Conservation (phyloP, 2,888 invertebrate genomes). For the Andrena haemorrhoa region DNA sequence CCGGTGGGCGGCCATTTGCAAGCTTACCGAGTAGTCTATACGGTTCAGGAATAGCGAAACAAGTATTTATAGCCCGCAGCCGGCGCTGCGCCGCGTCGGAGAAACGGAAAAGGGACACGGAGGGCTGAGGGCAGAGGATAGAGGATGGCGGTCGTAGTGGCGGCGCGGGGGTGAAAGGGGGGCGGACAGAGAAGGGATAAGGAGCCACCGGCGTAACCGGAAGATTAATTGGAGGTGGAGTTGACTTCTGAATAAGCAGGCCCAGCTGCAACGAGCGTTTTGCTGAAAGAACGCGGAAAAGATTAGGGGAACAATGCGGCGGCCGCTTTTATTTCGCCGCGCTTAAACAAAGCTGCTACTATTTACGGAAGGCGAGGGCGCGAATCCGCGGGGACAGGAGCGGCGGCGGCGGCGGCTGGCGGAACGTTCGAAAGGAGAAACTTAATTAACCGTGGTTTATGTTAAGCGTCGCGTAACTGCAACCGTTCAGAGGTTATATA, state of each 20-base stretch:
- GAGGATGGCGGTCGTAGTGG: not conserved
- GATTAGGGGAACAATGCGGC: slow-evolving; percentile 51
- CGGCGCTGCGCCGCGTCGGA: slow-evolving; percentile 11
- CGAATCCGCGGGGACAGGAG: not conserved
- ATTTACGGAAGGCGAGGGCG: not conserved
- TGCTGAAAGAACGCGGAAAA: slow-evolving; percentile 46
- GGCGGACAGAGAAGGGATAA: slow-evolving; percentile 41
- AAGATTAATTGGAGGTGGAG: slow-evolving; percentile 56
- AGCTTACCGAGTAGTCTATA: slow-evolving; percentile 62
- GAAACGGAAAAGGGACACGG: slow-evolving; percentile 37
- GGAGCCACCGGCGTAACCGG: slow-evolving; percentile 36
- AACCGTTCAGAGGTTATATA: not conserved
- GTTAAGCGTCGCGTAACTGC: slow-evolving; percentile 10
- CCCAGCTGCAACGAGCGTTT: slow-evolving; percentile 43
- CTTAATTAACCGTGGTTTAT: slow-evolving; percentile 37
- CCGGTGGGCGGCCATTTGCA: slow-evolving; percentile 61
- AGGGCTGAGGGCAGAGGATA: not conserved
- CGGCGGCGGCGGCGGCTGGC: not conserved
- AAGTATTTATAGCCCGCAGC: slow-evolving; percentile 66
- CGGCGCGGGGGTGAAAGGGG: not conserved
- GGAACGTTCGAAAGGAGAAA: not conserved
- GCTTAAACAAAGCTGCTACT: slow-evolving; percentile 16
- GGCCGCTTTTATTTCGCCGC: slow-evolving; percentile 18
- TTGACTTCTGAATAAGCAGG: slow-evolving; percentile 53
- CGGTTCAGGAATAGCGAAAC: slow-evolving; percentile 65